These are phyloP conservation scores for Colaptes auratus DNA, from an alignment of 2,113 vertebrate genomes.

Conservation along the genomic window DNA sequence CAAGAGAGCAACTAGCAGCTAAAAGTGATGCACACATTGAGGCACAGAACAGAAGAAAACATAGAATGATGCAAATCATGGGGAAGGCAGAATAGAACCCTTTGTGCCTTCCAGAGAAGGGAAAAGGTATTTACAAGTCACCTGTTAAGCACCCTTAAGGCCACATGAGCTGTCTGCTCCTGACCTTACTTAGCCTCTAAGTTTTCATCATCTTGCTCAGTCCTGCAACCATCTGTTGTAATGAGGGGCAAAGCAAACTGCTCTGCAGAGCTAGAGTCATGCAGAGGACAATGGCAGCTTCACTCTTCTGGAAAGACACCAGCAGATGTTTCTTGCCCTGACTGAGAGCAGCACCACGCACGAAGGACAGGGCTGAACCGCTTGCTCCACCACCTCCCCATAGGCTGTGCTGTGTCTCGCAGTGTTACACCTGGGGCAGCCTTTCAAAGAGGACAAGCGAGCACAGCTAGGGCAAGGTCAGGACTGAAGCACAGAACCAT, in stretches of 20 bases:
- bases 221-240: background rate
- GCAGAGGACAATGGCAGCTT: slow-evolving; percentile 18
- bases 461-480: background rate
- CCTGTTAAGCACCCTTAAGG: background rate
- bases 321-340: slow-evolving; percentile 27
- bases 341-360: background rate
- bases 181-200: slow-evolving; percentile 18
- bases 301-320: slow-evolving; percentile 30
- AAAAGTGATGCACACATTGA: background rate
- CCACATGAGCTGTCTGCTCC: background rate
- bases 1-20: background rate
- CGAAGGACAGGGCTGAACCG: background rate
- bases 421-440: background rate
- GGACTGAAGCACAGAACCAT: background rate
- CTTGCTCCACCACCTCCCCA: background rate
- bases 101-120: background rate
- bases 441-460: background rate
- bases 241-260: slow-evolving; percentile 30
- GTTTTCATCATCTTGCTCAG: slow-evolving; percentile 46
- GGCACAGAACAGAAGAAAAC: background rate
- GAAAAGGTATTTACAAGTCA: background rate
- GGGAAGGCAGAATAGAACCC: background rate
- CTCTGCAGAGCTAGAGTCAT: slow-evolving; percentile 8
- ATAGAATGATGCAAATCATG: background rate
- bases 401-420: background rate